phyloP scores from a whole-genome alignment of 2,888 invertebrate species.

The Plagodis dolabraria region DNA sequence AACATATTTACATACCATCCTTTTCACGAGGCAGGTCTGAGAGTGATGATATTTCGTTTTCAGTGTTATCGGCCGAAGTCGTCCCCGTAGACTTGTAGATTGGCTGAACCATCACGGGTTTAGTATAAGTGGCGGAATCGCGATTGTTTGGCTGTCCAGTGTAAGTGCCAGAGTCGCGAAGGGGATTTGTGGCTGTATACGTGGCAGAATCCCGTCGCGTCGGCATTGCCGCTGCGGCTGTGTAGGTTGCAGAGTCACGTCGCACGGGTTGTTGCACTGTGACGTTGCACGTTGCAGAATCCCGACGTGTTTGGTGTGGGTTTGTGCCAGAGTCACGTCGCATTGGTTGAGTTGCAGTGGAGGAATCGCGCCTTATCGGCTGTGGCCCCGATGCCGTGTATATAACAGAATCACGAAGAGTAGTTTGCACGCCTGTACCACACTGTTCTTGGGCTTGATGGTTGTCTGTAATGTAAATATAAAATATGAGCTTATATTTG shows the following conservation, averaged over 20 bases:
- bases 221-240: constrained; percentile 5
- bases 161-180: neutral
- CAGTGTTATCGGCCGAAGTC: constrained; percentile 56
- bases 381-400: neutral
- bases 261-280: neutral
- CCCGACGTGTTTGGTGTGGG: no score
- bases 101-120: constrained; percentile 5
- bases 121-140: constrained; percentile 20
- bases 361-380: neutral
- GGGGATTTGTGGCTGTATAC: no score
- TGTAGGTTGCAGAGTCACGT: constrained; percentile 7
- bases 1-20: constrained; percentile 47
- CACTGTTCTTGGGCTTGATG: neutral
- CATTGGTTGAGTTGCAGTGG: neutral
- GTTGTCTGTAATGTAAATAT: neutral
- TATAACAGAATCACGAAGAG: neutral
- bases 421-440: neutral
- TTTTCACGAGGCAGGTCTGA: constrained; percentile 63
- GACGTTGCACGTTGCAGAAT: neutral
- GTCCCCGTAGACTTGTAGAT: neutral
- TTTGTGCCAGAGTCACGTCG: neutral
- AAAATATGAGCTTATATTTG: no score
- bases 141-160: no score
- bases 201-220: neutral
- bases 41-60: constrained; percentile 65